These are phyloP conservation scores for Dicentrarchus labrax DNA, from an alignment of 2,113 vertebrate genomes.

Conservation along the genomic window DNA sequence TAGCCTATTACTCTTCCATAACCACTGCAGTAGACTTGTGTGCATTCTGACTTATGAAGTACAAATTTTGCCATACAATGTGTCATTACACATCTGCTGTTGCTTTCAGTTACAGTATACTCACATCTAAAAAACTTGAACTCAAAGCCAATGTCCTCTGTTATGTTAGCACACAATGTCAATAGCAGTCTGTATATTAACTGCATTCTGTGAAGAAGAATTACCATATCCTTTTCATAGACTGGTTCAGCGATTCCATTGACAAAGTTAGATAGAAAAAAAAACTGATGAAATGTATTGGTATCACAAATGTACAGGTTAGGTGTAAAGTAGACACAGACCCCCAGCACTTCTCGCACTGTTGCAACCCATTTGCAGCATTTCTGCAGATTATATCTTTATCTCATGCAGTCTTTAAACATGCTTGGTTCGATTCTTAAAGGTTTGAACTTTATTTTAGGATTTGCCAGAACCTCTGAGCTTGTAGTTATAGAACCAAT, in stretches of 20 bases:
- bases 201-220: constrained; percentile 18
- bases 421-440: not conserved
- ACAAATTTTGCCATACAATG: constrained; percentile 7
- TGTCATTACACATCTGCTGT: constrained; percentile 13
- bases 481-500: not conserved
- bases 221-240: constrained; percentile 12
- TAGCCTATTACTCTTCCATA: constrained; percentile 23
- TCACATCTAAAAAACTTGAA: not conserved
- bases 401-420: not conserved
- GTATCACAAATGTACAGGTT: no score
- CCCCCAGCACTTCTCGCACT: not conserved
- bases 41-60: constrained; percentile 20
- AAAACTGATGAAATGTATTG: not conserved
- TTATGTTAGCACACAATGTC: constrained; percentile 35
- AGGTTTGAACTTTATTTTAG: not conserved
- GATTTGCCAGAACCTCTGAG: not conserved
- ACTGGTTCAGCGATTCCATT: constrained; percentile 40
- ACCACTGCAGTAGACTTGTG: constrained; percentile 26
- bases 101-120: not conserved
- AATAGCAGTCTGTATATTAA: constrained; percentile 27
- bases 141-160: constrained; percentile 25
- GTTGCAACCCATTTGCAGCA: not conserved
- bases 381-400: not conserved
- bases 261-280: constrained; percentile 14
- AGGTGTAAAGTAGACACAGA: no score